Evolutionary conservation across 2,797 vertebrate species (phyloP).

Genomic region (Melanotaenia trifasciata): DNA sequence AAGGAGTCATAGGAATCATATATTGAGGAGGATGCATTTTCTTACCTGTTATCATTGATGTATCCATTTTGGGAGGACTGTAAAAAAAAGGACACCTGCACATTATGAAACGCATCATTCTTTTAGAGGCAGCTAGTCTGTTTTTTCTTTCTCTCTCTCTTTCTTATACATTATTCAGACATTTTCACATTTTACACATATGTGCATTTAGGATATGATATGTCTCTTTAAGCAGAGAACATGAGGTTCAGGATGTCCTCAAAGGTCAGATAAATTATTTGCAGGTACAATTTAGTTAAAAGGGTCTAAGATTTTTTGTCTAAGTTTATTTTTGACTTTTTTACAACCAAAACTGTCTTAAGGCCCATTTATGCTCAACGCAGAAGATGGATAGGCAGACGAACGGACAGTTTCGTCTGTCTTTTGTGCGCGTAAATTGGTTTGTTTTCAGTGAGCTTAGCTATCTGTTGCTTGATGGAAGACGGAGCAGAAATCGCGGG

Average conservation of each 20-base stretch:
- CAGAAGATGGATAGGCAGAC: too few relatives aligned
- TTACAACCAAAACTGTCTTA: too few relatives aligned
- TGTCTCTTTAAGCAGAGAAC: neutral
- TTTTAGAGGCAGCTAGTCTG: conserved; percentile 18
- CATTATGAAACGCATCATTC: conserved; percentile 80
- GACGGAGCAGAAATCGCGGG: too few relatives aligned
- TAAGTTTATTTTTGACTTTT: too few relatives aligned
- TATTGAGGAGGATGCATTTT: conserved; percentile 42
- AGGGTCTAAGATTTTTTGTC: too few relatives aligned
- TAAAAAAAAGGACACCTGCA: conserved; percentile 84
- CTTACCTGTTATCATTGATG: conserved; percentile 97
- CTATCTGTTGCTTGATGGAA: too few relatives aligned
- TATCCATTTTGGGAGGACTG: conserved; percentile 95
- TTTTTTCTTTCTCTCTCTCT: neutral
- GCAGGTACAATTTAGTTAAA: too few relatives aligned
- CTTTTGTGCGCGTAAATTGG: too few relatives aligned
- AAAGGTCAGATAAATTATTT: neutral
- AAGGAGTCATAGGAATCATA: neutral
- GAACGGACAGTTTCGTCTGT: too few relatives aligned
- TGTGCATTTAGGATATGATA: neutral
- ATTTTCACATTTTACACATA: neutral
- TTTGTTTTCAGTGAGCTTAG: too few relatives aligned
- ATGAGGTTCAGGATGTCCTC: neutral
- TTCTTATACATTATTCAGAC: neutral
- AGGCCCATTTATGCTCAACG: too few relatives aligned